Evolutionary conservation across 2,113 vertebrate species (phyloP), one percentile per base, ranked within the genome.

Genomic region (Stigmatopora nigra): DNA sequence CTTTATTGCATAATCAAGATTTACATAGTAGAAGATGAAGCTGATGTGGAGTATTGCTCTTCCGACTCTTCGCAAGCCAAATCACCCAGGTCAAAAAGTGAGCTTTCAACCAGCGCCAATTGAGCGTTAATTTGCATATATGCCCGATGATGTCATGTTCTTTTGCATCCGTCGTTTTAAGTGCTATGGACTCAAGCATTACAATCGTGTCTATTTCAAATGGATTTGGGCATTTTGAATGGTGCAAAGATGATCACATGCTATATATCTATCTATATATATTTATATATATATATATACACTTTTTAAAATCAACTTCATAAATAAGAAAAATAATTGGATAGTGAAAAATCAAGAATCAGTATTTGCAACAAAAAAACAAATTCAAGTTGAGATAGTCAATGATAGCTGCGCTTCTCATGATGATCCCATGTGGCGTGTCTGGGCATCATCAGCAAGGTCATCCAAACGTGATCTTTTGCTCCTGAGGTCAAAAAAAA

Each of bases 1-100:
- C 75, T 89, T 89, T 89, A 88, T 89, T 89, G 87, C 87, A 89
- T 89, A 83, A 87, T 84, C 81, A 79, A 61, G 78, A 80, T 88
- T 82, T 80, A 58, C 9, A 58, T 4, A 48, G 16, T 49, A 16
- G 16, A 16, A 49, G 48, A 2, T 49, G 51, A n/a, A 20, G n/a
- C 51, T n/a, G 17, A 51, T 41, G 38, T 41, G 5, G 38, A 8
- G 17, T 51, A 51, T 51, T 51, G 48, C 48, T 51, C 48, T 51
- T 51, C 48, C 6, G 17, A n/a, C 17, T 19, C 48, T 17, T 51
- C 48, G 15, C 1, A 49, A 17, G 13, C 15, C 47, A 9, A 1
- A 17, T 16, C 17, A 17, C n/a, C 38, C 7, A n/a, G 48, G 48
- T 51, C 48, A n/a, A 51, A n/a, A n/a, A n/a, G 47, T 46, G 45